Conservation (phyloP, 2,113 vertebrate genomes). For the Clupea harengus region DNA sequence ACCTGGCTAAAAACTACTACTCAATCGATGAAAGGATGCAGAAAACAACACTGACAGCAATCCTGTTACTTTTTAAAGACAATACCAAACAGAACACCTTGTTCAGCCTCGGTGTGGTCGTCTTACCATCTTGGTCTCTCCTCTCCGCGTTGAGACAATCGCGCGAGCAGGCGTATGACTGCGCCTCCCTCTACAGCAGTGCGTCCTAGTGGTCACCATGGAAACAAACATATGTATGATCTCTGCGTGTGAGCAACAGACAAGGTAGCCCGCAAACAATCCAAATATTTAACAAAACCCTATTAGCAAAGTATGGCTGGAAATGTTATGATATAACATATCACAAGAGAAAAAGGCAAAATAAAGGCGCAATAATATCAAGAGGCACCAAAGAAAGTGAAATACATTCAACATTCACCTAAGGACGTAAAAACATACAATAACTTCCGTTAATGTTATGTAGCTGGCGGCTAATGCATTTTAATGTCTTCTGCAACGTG, state of each 20-base stretch:
- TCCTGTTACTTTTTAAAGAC: neutral
- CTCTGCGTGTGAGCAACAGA: neutral
- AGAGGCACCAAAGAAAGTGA: no score
- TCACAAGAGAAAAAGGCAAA: no score
- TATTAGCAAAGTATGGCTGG: neutral
- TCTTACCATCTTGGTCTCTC: conserved; percentile 65
- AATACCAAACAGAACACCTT: conserved; percentile 43
- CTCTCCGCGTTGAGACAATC: conserved; percentile 28
- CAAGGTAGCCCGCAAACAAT: neutral
- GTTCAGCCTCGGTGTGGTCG: conserved; percentile 24
- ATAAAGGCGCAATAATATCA: no score
- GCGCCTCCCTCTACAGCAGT: conserved; percentile 24
- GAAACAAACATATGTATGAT: conserved; percentile 53
- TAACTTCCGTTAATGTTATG: no score
- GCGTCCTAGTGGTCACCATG: conserved; percentile 67
- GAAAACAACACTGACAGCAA: neutral
- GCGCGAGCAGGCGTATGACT: neutral
- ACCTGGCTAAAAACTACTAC: neutral
- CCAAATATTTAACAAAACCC: neutral
- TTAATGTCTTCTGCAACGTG: no score
- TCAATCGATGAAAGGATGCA: neutral
- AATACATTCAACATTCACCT: no score
- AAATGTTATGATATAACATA: neutral
- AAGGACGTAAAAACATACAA: no score
- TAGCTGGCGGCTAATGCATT: no score